Evolutionary conservation across 2,113 vertebrate species (phyloP).

Genomic region (Dinomys branickii): DNA sequence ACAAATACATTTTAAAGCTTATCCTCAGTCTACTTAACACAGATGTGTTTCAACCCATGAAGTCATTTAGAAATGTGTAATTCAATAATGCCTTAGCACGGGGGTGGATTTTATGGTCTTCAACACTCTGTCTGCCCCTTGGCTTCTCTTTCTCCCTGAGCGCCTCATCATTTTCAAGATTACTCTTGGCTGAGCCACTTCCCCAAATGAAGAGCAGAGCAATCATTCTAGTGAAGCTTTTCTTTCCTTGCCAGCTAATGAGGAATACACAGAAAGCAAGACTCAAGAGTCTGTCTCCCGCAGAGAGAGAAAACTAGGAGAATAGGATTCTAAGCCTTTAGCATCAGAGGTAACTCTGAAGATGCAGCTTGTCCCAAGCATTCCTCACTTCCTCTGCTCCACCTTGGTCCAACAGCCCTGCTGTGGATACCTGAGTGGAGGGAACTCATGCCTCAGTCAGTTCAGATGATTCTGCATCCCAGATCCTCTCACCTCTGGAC

Average conservation of each 20-base stretch:
- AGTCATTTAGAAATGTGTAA: slow-evolving; percentile 56
- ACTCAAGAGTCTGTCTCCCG: slow-evolving; percentile 8
- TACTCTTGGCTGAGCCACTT: slow-evolving; percentile 51
- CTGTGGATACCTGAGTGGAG: background rate
- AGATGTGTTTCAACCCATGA: background rate
- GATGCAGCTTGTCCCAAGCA: background rate
- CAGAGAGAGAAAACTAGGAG: background rate
- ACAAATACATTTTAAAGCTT: background rate
- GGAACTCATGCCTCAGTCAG: background rate
- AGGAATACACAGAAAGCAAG: background rate
- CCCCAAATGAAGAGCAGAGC: slow-evolving; percentile 55
- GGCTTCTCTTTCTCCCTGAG: background rate
- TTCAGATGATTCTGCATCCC: background rate
- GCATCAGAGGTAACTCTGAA: background rate
- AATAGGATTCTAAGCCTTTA: background rate
- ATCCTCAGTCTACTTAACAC: slow-evolving; percentile 41
- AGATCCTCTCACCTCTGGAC: background rate
- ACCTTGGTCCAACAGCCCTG: background rate
- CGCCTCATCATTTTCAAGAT: slow-evolving; percentile 29
- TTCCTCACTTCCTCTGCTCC: background rate
- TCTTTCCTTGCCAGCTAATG: slow-evolving; percentile 17
- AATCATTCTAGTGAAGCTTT: slow-evolving; percentile 30
- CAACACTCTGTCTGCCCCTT: background rate
- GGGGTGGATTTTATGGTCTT: background rate
- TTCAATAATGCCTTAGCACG: background rate